Evolutionary conservation across 1,140 invertebrate genomes (phyloP).

Genomic region (Drosophila suzukii): DNA sequence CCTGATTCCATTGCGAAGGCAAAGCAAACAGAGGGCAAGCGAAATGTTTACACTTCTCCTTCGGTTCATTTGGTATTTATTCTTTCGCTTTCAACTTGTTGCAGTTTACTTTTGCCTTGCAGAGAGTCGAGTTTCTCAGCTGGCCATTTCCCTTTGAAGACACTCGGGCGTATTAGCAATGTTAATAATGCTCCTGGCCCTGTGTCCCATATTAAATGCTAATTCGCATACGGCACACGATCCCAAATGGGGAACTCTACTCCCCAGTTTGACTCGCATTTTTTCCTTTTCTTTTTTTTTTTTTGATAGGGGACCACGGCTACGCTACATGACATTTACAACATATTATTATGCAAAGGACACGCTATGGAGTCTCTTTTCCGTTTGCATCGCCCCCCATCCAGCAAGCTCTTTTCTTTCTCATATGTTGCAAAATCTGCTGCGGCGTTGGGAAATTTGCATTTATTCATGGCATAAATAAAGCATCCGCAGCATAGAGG

Average conservation of each 20-base stretch:
- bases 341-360: constrained; percentile 82
- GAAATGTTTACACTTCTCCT: constrained; percentile 19
- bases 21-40: constrained; percentile 33
- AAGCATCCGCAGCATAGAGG: constrained; percentile 34
- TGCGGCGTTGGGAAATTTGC: constrained; percentile 73
- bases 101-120: constrained; percentile 5
- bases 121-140: neutral
- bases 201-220: constrained; percentile 77
- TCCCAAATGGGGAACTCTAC: constrained; percentile 15
- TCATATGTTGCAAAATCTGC: constrained; percentile 76
- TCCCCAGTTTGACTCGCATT: neutral
- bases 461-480: constrained; percentile 82
- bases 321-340: constrained; percentile 78
- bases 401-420: neutral
- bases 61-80: neutral
- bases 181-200: constrained; percentile 67
- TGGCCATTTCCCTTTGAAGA: constrained; percentile 3
- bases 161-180: constrained; percentile 64
- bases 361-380: constrained; percentile 63
- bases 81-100: constrained; percentile 4
- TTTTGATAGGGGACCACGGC: constrained; percentile 26
- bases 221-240: constrained; percentile 61
- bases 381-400: neutral
- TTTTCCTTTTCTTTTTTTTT: constrained; percentile 17
- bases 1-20: neutral